Base-by-base conservation (phyloP, 2,113 vertebrate species). In the Mus pahari region DNA sequence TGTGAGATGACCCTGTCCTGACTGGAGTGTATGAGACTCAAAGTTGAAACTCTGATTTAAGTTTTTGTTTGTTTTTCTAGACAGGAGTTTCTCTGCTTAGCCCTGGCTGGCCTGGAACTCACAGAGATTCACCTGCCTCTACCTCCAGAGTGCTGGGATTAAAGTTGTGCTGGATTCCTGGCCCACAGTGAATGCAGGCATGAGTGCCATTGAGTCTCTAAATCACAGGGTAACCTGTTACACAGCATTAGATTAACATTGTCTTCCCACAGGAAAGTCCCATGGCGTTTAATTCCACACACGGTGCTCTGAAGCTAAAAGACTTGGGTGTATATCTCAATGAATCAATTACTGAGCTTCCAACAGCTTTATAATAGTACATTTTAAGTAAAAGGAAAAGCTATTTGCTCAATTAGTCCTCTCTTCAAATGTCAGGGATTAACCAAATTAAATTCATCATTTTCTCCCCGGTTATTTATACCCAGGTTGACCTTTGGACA, bases 301-400 rank as follows among this genome's bases (percentile, higher is more conserved):
- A 9, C 0, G 20, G 33, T 22, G 33, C 31, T 86, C 81, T 50
- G 42, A 78, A 45, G 36, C 58, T 71, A 50, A 86, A 12, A 94
- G 55, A 83, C 70, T 79, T 79, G 77, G 74, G 48, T 31, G 4
- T 60, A 70, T 70, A 79, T 93, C 84, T 95, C 55, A 83, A 22
- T 83, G n/a, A 83, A 39, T 62, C 88, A 89, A 24, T 77, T 20
- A 92, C 79, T 81, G n/a, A 90, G 92, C 60, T 48, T 68, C 62
- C 36, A 28, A 60, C 31, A 82, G 13, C 7, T 95, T 73, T 83
- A 39, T 58, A 79, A 84, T 74, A 70, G 36, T n/a, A 94, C 70
- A 86, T 91, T 78, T 55, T 86, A 93, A 94, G 13, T n/a, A 22
- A 91, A 86, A 93, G 91, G 90, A 24, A 83, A 88, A 89, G 5